A percentile compares a stretch with the other conserved stretches of the same genome.
phyloP scores from a whole-genome alignment of 2,888 invertebrate genomes.

The Tryphoninae sp. region DNA sequence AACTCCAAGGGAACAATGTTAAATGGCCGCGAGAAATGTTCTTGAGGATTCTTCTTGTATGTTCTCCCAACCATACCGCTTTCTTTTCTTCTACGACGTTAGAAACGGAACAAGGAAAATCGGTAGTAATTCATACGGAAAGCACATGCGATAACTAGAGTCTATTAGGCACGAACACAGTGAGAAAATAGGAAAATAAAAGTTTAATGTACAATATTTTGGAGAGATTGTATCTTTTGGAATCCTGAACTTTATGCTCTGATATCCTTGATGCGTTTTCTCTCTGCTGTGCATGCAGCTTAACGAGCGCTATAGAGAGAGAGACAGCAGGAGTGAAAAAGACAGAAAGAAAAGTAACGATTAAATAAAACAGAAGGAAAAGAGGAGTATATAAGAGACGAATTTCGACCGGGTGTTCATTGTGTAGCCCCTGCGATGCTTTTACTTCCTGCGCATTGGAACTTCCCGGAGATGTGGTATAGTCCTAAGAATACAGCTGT shows the following conservation, averaged over 20 bases:
- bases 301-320: not conserved
- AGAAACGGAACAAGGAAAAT: not conserved
- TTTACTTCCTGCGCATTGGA: slow-evolving; percentile 34
- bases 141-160: not conserved
- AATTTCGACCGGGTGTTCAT: slow-evolving; percentile 25
- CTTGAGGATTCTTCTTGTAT: not conserved
- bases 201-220: not conserved
- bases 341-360: not conserved
- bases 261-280: not conserved
- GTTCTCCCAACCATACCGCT: not conserved
- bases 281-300: not conserved
- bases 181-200: too few species aligned
- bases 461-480: slow-evolving; percentile 14
- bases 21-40: slow-evolving; percentile 20
- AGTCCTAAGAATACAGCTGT: slow-evolving; percentile 7
- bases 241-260: not conserved
- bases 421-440: slow-evolving; percentile 30
- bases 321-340: not conserved
- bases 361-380: slow-evolving; percentile 15
- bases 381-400: slow-evolving; percentile 2
- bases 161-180: not conserved
- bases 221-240: too few species aligned
- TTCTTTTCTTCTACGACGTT: not conserved
- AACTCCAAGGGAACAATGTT: slow-evolving; percentile 1
- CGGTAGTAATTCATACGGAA: not conserved